Conservation (phyloP, 1,140 invertebrate genomes). For the Drosophila baimaii region DNA sequence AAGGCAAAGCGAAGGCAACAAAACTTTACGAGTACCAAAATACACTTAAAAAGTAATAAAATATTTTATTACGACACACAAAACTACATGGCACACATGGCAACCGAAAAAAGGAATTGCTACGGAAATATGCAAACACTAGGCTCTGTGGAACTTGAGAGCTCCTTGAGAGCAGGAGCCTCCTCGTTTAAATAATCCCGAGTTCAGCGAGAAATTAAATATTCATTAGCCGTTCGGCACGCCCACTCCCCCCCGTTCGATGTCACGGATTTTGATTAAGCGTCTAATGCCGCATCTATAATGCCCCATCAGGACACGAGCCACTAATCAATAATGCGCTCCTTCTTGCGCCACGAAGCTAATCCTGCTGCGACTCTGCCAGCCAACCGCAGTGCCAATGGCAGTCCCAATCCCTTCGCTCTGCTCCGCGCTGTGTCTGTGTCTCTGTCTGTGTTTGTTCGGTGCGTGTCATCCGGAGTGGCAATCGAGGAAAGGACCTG, state of each 20-base stretch:
- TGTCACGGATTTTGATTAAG: conserved; percentile 60
- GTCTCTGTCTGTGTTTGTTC: conserved; percentile 50
- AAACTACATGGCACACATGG: conserved; percentile 46
- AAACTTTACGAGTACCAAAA: conserved; percentile 76
- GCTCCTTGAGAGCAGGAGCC: conserved; percentile 16
- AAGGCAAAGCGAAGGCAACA: conserved; percentile 40
- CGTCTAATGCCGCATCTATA: conserved; percentile 46
- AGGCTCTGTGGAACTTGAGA: conserved; percentile 1
- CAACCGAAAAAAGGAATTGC: conserved; percentile 32
- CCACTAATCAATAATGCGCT: conserved; percentile 73
- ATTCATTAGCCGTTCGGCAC: conserved; percentile 52
- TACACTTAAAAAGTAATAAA: conserved; percentile 80
- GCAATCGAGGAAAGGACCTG: conserved; percentile 43
- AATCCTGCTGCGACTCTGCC: conserved; percentile 62
- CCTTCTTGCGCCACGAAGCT: conserved; percentile 60
- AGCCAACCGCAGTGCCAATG: conserved; percentile 49
- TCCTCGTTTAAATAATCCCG: conserved; percentile 16
- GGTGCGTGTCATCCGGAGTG: conserved; percentile 70
- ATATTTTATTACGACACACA: conserved; percentile 67
- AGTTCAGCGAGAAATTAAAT: conserved; percentile 48
- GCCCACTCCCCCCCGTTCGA: conserved; percentile 24
- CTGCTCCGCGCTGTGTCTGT: too few species aligned
- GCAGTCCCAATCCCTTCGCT: conserved; percentile 11
- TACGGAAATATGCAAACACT: conserved; percentile 55
- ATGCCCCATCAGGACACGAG: conserved; percentile 52